Conservation (phyloP, 2,888 invertebrate genomes). For the Microdon myrmicae region DNA sequence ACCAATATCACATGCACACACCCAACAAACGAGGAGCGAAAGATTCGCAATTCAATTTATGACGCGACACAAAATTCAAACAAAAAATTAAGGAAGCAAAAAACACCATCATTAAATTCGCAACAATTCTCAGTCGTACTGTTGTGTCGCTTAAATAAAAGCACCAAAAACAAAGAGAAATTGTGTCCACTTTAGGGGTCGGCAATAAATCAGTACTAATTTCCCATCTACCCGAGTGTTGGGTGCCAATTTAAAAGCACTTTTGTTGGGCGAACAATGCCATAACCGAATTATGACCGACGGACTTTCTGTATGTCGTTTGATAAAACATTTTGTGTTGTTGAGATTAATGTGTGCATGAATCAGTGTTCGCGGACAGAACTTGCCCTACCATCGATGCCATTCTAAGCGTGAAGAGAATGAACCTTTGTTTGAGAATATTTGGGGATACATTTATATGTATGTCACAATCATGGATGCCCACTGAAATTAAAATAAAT, state of each 20-base stretch:
- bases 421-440: too few relatives aligned
- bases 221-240: slow-evolving; percentile 7
- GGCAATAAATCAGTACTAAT: slow-evolving; percentile 5
- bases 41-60: background rate
- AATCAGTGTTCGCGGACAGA: too few relatives aligned
- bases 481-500: too few relatives aligned
- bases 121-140: slow-evolving; percentile 6
- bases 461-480: too few relatives aligned
- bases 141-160: slow-evolving; percentile 7
- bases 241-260: slow-evolving; percentile 20
- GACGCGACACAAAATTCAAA: slow-evolving; percentile 7
- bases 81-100: background rate
- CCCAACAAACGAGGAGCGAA: background rate
- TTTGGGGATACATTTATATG: too few relatives aligned
- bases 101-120: too few relatives aligned
- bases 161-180: background rate
- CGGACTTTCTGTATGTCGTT: too few relatives aligned
- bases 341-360: too few relatives aligned
- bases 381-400: too few relatives aligned
- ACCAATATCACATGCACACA: slow-evolving; percentile 26
- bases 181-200: slow-evolving; percentile 9
- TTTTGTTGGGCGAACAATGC: slow-evolving; percentile 6
- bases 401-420: too few relatives aligned
- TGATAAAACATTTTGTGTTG: too few relatives aligned
- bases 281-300: slow-evolving; percentile 8